Evolutionary conservation across 2,797 vertebrate genomes (phyloP), one percentile per base, ranked within the genome.

Genomic region (Diceros bicornis): DNA sequence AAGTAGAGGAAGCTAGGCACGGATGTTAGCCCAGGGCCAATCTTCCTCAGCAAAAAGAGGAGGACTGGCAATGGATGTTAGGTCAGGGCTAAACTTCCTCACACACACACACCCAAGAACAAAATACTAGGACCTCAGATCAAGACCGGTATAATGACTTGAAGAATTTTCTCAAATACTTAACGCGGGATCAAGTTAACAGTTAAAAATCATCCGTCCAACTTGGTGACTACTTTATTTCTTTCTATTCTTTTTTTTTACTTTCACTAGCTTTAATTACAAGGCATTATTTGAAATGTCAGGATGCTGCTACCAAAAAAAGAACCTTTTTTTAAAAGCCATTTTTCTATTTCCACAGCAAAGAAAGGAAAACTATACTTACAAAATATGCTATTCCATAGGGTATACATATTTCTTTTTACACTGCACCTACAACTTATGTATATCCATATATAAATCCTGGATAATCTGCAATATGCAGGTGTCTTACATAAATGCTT

Each of bases 151-250:
- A 84, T 13, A 44, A 64, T 4, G 10, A 96, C 41, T 75, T 69
- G 14, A 86, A 68, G 5, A 93, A 75, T 87, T 78, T 90, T 71
- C 27, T 61, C 75, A 94, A 90, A 77, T 68, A 90, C 2, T 95
- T 7, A 82, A 72, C 89, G 37, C 32, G 75, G 47, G 27, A 77
- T 64, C 55, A 77, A 87, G 16, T 44, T 82, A 91, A 87, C n/a
- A 89, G 34, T 93, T 44, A 84, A 79, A 79, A 92, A 55, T 34
- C 64, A 71, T 20, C 32, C 71, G 44, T 21, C 59, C 66, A 72
- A 87, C 69, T 81, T 55, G 37, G 9, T 59, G 27, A 41, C 12
- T 55, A 64, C 41, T 47, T 74, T 88, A 23, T 78, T 74, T 86
- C 37, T 55, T 93, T 83, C 57, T 52, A 64, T 62, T 41, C 6